Evolutionary conservation across 1,140 invertebrate genomes (phyloP), one percentile per base, ranked within the genome.

Genomic region (Penaeus indicus): DNA sequence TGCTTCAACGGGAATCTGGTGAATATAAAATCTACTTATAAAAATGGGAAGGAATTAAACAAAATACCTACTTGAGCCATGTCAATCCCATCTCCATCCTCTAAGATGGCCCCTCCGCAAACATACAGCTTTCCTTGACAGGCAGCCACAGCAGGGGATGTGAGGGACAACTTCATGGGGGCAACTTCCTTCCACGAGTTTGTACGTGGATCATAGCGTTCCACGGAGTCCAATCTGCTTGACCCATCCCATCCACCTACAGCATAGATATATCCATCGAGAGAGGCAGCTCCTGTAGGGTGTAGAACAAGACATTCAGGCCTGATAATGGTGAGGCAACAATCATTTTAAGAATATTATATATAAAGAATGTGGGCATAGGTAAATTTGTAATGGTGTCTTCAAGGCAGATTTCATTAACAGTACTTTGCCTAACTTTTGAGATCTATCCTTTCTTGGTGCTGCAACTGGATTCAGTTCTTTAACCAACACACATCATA

Each of bases 201-300:
- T 27, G 92, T 93, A 42, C 93, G 93, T 0, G 95, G 95, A 92
- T 96, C 94, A 92, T 96, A 97, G 81, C 94, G 93, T 92, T 97
- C 96, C n/a, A 95, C 96, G 0, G 95, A 95, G 90, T 95, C 95
- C n/a, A 97, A 93, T 90, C 96, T 96, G 92, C 95, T 95, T 94
- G 96, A 96, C 64, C 96, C 95, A 93, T 97, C 96, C 92, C 96
- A 97, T 38, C 96, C 97, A 83, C 96, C 97, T 61, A 96, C 95
- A 25, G 95, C 96, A 94, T 96, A 97, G 27, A 97, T 94, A 89
- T 94, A 94, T 69, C 94, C 95, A 89, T 94, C 94, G 92, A 95
- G 95, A 84, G 95, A 93, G 42, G 95, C 95, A n/a, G 95, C 94
- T 63, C 95, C 96, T 89, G 60, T 54, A 85, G 69, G 81, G 67